Base-by-base conservation (phyloP, 2,888 invertebrate species). In the Chrysolina oricalcia region DNA sequence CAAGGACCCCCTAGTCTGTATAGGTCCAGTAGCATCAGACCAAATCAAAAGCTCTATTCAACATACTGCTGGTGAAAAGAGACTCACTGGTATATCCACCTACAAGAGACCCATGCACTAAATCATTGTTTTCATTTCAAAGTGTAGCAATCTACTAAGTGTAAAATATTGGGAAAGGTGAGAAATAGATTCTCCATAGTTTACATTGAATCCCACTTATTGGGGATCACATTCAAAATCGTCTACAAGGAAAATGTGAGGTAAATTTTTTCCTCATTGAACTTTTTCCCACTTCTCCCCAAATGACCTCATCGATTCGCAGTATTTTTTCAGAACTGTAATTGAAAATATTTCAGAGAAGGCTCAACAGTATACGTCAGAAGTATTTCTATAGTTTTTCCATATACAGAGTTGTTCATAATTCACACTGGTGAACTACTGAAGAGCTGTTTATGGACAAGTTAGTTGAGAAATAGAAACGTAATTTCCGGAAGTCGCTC, bases 1-100 rank as follows among this genome's bases (percentile, higher is more conserved):
- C 92, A 96, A 95, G 87, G 96, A 96, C 85, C 95, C 96, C 0
- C 90, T 96, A 65, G 94, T 95, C 21, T 97, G 97, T 91, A 95
- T 97, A 85, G 96, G 96, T 0, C 94, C 95, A 0, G 95, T 96
- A 0, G 95, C 95, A 9, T 92, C 93, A 1, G 95, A 95, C 84
- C 94, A 94, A 87, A 92, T 95, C 72, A 92, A 92, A 81, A 90
- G 89, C 71, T 87, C 91, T 73, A 92, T 95, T 0, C 94, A 95
- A 84, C 94, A 95, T 86, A 95, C 95, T 5, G 94, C 95, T 67
- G 95, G 95, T 1, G 95, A 96, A 85, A 96, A 95, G 85, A 91
- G 95, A 81, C 92, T 95, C 77, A 95, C 95, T 13, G 91, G 91
- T 13, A 78, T 86, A 71, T 78, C 84, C 53, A 82, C 78, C 56